Evolutionary conservation across 2,797 vertebrate genomes (phyloP), one percentile per base, ranked within the genome.

Genomic region (Pangasius macronema): DNA sequence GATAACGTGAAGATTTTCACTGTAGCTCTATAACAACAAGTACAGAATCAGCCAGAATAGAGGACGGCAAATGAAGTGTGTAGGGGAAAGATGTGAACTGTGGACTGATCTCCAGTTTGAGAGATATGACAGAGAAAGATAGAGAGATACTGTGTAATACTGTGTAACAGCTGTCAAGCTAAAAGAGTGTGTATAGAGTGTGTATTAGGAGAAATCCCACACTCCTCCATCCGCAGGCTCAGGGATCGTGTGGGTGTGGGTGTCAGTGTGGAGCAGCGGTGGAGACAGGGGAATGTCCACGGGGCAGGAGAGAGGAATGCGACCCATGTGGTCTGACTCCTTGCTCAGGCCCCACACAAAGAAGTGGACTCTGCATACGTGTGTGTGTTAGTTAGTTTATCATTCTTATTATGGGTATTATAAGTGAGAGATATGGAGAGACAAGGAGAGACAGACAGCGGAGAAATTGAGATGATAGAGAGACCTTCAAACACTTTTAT

Each of bases 121-220:
- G n/a, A 30, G 18, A 55, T 55, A 36, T 53, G 73, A 8, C 49
- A 20, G n/a, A 79, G 51, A 79, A 36, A 5, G 75, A n/a, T 6
- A 30, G 5, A 5, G 13, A 39, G 57, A 59, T 22, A 51, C n/a
- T 33, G 27, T 27, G 72, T 49, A 81, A 53, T 33, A 20, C 18
- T 10, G 27, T 9, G 36, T 6, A 46, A 46, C 10, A 27, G 55
- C 22, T 13, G 16, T 30, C 49, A 22, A 36, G 57, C 22, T 13
- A 5, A 61, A 1, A 42, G 24, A 39, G 80, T 42, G 27, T 81
- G 30, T 53, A 51, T n/a, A 53, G 63, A 33, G 65, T 53, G 65
- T 16, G 67, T 49, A 61, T 93, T 93, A 95, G 59, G 95, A 96
- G 89, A 96, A 96, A 89, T 96, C 96, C 96, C 96, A 96, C 70